Conservation (phyloP, 1,140 invertebrate species). For the Magallana gigas region DNA sequence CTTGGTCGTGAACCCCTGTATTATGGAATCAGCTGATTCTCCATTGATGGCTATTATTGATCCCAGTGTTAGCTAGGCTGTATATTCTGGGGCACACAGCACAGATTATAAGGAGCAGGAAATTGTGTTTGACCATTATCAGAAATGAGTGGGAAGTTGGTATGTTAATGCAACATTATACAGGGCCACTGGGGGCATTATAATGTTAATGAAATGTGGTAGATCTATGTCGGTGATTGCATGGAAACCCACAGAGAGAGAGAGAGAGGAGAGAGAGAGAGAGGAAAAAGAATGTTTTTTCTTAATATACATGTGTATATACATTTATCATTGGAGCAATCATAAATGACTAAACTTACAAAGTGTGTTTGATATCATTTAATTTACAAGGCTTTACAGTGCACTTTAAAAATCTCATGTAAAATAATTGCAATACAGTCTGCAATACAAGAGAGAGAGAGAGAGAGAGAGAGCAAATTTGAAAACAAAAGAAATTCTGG, state of each 20-base stretch:
- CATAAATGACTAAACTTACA: too few species aligned
- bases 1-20: not conserved
- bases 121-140: conserved; percentile 7
- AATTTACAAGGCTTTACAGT: too few species aligned
- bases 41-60: not conserved
- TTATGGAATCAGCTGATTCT: not conserved
- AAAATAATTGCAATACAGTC: too few species aligned
- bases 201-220: not conserved
- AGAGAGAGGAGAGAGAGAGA: conserved; percentile 7
- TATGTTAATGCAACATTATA: not conserved
- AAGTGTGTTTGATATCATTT: too few species aligned
- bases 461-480: not conserved
- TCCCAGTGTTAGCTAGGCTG: not conserved
- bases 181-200: not conserved
- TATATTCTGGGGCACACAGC: not conserved
- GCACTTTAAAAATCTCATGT: too few species aligned
- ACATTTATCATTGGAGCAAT: too few species aligned
- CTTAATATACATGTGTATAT: too few species aligned
- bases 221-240: conserved; percentile 1
- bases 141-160: not conserved
- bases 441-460: too few species aligned
- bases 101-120: not conserved
- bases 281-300: too few species aligned
- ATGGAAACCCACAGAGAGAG: not conserved
- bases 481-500: not conserved